Percentiles rank a stretch among this genome's conserved stretches.
These are phyloP conservation scores for Leptoclinus maculatus DNA, from an alignment of 2,797 vertebrate species.

Conservation along the genomic window DNA sequence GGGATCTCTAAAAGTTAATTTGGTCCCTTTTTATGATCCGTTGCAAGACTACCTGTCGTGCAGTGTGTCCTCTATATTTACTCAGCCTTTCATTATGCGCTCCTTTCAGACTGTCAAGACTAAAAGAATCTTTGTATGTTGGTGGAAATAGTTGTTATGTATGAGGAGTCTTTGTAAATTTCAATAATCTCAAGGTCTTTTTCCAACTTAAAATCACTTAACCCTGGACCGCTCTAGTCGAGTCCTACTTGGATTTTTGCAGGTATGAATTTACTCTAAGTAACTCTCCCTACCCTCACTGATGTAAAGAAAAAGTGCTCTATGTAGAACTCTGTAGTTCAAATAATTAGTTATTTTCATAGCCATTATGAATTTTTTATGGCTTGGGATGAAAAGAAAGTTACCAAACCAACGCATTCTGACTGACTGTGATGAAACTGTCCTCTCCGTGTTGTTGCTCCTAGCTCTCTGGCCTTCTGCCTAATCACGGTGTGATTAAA, in stretches of 20 bases:
- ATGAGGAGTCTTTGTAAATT: neutral
- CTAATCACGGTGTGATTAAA: constrained; percentile 68
- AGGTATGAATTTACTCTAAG: neutral
- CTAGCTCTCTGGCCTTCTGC: constrained; percentile 66
- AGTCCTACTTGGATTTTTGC: neutral
- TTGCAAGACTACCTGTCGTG: neutral
- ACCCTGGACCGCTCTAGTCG: neutral
- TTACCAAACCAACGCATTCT: constrained; percentile 46
- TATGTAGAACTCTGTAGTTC: constrained; percentile 15
- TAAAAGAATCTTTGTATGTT: neutral
- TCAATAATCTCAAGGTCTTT: neutral
- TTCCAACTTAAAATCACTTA: constrained; percentile 12
- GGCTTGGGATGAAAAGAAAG: constrained; percentile 50
- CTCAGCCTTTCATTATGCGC: neutral
- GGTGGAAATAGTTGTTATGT: neutral
- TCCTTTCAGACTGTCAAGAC: neutral
- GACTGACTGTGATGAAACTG: constrained; percentile 67
- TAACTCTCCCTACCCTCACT: neutral
- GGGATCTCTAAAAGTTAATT: neutral
- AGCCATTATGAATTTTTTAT: constrained; percentile 30
- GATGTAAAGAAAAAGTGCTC: constrained; percentile 9
- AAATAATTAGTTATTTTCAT: constrained; percentile 51
- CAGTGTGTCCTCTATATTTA: neutral
- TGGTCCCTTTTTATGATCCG: neutral
- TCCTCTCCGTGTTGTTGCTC: constrained; percentile 62